Percentiles rank a stretch among this genome's conserved stretches.
phyloP scores from a whole-genome alignment of 64 coral and sea anemone genomes.

The Montipora efflorescens region DNA sequence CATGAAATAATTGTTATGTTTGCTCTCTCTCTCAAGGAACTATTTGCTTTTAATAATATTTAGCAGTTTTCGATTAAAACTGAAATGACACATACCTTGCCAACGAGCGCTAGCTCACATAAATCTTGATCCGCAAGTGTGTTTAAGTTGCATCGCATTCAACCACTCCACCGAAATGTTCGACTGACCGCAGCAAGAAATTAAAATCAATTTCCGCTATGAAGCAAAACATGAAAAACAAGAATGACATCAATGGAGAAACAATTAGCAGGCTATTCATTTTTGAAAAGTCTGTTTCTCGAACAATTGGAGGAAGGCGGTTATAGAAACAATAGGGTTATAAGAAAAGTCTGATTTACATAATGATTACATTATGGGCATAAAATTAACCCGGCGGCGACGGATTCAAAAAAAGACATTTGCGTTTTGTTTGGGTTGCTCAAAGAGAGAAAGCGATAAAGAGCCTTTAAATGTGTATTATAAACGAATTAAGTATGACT shows the following conservation, averaged over 20 bases:
- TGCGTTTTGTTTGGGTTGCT: neutral
- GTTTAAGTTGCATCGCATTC: neutral
- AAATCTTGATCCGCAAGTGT: neutral
- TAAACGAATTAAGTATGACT: too few species aligned
- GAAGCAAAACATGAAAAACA: neutral
- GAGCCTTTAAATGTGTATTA: too few species aligned
- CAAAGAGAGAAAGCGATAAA: too few species aligned
- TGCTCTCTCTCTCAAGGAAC: neutral
- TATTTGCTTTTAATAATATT: neutral
- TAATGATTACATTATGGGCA: neutral
- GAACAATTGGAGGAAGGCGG: neutral
- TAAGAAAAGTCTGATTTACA: neutral
- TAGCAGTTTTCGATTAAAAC: neutral
- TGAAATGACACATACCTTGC: neutral
- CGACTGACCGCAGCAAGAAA: neutral
- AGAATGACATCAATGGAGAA: neutral
- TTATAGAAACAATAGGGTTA: neutral
- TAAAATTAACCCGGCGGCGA: neutral
- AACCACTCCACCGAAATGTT: neutral
- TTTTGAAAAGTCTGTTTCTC: neutral
- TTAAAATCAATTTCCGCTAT: slow-evolving; percentile 2
- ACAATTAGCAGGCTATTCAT: slow-evolving; percentile 34
- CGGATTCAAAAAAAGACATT: neutral
- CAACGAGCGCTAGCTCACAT: too few species aligned
- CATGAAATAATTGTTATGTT: neutral